Conservation (phyloP, 2,888 invertebrate species). For the Drosophila atroscutellata region DNA sequence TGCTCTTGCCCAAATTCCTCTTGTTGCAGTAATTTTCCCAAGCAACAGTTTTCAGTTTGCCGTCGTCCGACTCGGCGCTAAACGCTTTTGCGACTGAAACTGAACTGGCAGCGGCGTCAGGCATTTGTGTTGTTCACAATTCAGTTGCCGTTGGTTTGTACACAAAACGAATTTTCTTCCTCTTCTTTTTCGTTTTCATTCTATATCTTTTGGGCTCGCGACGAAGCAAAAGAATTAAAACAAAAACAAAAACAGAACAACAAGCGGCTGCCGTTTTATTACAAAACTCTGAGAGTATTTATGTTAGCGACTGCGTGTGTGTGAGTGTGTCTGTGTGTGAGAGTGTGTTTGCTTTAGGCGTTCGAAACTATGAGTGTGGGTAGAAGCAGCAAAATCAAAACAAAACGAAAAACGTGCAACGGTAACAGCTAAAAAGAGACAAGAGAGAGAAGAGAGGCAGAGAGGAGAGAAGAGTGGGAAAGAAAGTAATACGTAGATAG, state of each 20-base stretch:
- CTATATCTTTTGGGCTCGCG: conserved; percentile 61
- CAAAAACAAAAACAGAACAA: conserved; percentile 72
- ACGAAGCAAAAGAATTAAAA: conserved; percentile 78
- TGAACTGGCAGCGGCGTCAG: conserved; percentile 70
- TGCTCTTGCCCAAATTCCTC: conserved; percentile 4
- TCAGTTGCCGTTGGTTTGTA: conserved; percentile 30
- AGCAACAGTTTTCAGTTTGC: conserved; percentile 29
- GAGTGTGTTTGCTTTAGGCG: neutral
- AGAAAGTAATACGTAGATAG: neutral
- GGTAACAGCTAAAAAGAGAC: conserved; percentile 47
- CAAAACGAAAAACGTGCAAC: conserved; percentile 77
- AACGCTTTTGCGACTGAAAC: conserved; percentile 77
- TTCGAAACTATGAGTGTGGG: conserved; percentile 26
- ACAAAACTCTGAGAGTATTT: conserved; percentile 30
- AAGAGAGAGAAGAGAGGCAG: conserved; percentile 3
- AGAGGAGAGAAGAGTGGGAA: neutral
- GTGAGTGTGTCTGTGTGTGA: conserved; percentile 4
- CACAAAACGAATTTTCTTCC: conserved; percentile 21
- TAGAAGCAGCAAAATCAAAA: conserved; percentile 75
- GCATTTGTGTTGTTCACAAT: conserved; percentile 33
- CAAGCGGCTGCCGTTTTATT: conserved; percentile 25
- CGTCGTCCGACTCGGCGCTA: conserved; percentile 66
- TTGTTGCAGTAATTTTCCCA: conserved; percentile 51
- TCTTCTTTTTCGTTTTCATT: conserved; percentile 46
- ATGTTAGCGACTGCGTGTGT: conserved; percentile 37